phyloP scores from a whole-genome alignment of 2,113 vertebrate genomes.

The Ciconia stormi region DNA sequence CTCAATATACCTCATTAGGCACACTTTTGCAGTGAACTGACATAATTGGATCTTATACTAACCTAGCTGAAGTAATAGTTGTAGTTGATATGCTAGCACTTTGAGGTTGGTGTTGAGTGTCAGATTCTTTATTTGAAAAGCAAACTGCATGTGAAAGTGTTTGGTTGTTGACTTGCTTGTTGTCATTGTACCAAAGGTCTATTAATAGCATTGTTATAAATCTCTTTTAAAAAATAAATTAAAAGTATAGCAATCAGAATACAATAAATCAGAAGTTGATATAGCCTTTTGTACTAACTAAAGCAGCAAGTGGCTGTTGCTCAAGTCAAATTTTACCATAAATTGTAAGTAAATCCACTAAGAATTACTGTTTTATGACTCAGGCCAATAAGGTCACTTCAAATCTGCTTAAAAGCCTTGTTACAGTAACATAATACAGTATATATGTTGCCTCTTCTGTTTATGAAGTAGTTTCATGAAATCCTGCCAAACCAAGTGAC shows the following conservation, averaged over 20 bases:
- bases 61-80: neutral
- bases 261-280: neutral
- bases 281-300: neutral
- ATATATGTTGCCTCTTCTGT: neutral
- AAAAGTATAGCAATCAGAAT: neutral
- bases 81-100: neutral
- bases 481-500: neutral
- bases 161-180: neutral
- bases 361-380: neutral
- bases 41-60: neutral
- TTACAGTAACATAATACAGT: slow-evolving; percentile 3
- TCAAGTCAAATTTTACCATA: neutral
- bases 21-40: neutral
- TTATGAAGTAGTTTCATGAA: neutral
- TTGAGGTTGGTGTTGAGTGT: neutral
- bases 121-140: neutral
- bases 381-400: neutral
- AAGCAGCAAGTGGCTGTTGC: neutral
- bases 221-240: neutral
- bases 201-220: neutral
- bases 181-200: neutral
- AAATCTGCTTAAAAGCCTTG: neutral
- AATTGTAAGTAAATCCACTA: neutral
- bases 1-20: neutral
- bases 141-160: neutral